Evolutionary conservation across 2,888 invertebrate species (phyloP), one percentile per base, ranked within the genome.

Genomic region (Theodoxus fluviatilis): DNA sequence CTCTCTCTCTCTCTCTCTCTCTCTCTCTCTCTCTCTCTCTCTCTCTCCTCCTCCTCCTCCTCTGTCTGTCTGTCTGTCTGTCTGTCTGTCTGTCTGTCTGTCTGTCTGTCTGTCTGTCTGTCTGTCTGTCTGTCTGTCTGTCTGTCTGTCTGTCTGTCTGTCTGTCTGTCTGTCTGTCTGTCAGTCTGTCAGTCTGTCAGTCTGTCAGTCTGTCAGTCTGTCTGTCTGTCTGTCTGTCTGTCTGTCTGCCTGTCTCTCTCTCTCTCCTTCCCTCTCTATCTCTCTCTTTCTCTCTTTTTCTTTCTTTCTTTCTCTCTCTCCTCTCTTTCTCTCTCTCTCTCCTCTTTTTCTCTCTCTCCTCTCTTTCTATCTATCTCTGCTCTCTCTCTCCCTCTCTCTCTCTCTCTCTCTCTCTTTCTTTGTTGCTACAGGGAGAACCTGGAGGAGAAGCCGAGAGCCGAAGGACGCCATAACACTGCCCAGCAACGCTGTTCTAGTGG

Each of bases 321-420:
- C 22, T 22, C 22, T 22, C 22, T 22, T 57, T 22, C 22, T 9
- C 22, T 22, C 22, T 22, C 22, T 22, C 22, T 22, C 22, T 9
- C 22, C 57, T 57, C 57, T 57, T 22, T 57, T 22, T 57, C 57
- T 57, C 57, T 57, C 57, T 57, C 57, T 57, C n/a, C 22, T 22
- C 22, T 22, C 22, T 9, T 57, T 22, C 22, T 22, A 15, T 22
- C 22, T 22, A 15, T 22, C 22, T 22, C 22, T 22, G 9, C 57
- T 57, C 57, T 57, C 57, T 57, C 57, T 57, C 57, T 57, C 57
- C 22, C 57, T 57, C 57, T 57, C 57, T 25, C 18, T 57, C 57
- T 57, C 57, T 57, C 57, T 57, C 57, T 57, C n/a, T 57, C 57
- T 57, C 57, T 57, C 57, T 57, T 22, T 57, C 57, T 57, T 15